phyloP scores from a whole-genome alignment of 2,888 invertebrate species.

The Carcina quercana region DNA sequence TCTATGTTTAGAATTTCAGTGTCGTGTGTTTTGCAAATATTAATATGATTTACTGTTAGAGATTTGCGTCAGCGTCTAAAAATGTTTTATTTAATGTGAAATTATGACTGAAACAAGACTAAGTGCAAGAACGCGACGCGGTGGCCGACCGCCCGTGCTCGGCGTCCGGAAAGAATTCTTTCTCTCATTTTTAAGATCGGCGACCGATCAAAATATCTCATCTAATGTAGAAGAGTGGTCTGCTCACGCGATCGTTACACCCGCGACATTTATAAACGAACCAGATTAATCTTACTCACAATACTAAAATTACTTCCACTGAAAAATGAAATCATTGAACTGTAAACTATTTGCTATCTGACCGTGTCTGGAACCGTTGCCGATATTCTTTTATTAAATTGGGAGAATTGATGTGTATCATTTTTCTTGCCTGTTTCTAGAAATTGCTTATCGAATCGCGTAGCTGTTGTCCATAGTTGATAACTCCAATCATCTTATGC shows the following conservation, averaged over 20 bases:
- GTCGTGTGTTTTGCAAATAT: too few relatives aligned
- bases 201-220: slow-evolving; percentile 18
- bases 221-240: slow-evolving; percentile 9
- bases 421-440: too few relatives aligned
- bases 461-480: too few relatives aligned
- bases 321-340: too few relatives aligned
- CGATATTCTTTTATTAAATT: too few relatives aligned
- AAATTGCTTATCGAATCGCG: too few relatives aligned
- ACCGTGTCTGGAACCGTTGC: too few relatives aligned
- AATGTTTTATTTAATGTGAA: slow-evolving; percentile 11
- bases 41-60: slow-evolving; percentile 33
- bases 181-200: slow-evolving; percentile 11
- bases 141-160: slow-evolving; percentile 15
- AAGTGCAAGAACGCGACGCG: slow-evolving; percentile 11
- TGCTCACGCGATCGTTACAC: slow-evolving; percentile 11
- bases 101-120: slow-evolving; percentile 8
- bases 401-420: too few relatives aligned
- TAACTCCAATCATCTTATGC: too few relatives aligned
- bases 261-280: background rate
- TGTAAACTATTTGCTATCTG: background rate
- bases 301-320: too few relatives aligned
- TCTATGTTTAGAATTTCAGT: background rate
- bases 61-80: slow-evolving; percentile 37
- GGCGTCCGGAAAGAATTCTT: slow-evolving; percentile 19
- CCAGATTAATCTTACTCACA: background rate